A percentile compares a stretch with the other conserved stretches of the same genome.
Evolutionary conservation across 2,888 invertebrate species (phyloP).

Genomic region (Drosophila anomalipes): DNA sequence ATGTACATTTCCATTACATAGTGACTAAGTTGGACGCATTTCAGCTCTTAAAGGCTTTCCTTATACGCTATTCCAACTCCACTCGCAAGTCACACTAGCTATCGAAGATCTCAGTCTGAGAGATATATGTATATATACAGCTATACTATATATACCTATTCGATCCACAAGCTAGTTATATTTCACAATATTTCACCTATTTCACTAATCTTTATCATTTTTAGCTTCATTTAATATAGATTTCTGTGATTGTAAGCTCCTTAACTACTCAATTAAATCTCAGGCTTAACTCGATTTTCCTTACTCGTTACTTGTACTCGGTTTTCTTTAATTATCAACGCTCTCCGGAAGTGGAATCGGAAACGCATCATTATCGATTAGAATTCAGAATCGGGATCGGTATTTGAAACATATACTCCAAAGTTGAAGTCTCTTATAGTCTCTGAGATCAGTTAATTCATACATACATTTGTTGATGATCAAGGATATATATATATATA

Average conservation of each 20-base stretch:
- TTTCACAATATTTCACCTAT: not conserved
- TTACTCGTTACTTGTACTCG: not conserved
- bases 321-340: not conserved
- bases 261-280: no score
- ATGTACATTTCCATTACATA: not conserved
- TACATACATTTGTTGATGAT: not conserved
- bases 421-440: not conserved
- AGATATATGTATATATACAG: not conserved
- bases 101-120: not conserved
- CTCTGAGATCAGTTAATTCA: not conserved
- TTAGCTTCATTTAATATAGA: not conserved
- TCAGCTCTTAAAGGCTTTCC: no score
- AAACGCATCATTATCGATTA: not conserved
- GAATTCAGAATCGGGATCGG: not conserved
- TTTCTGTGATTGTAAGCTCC: not conserved
- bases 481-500: not conserved
- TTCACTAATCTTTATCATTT: no score
- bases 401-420: not conserved
- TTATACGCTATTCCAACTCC: no score
- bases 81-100: not conserved
- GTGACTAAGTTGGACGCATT: not conserved
- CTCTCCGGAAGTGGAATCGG: not conserved
- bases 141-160: not conserved
- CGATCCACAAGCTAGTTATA: no score
- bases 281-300: not conserved